phyloP scores from a whole-genome alignment of 2,113 vertebrate species.

The Aix galericulata region DNA sequence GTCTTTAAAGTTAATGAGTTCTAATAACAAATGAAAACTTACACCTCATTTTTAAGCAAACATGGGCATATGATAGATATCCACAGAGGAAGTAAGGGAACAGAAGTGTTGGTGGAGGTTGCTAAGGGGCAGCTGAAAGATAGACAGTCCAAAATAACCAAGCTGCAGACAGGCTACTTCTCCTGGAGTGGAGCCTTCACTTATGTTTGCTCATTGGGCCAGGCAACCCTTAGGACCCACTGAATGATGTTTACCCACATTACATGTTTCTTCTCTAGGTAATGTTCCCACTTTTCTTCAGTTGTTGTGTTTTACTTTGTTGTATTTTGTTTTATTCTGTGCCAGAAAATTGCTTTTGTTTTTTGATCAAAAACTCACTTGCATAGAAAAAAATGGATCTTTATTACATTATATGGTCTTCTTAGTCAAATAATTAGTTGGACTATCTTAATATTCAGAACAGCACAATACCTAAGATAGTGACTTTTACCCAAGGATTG shows the following conservation, averaged over 20 bases:
- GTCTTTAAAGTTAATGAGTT: background rate
- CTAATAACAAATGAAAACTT: background rate
- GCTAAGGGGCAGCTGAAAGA: background rate
- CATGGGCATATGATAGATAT: background rate
- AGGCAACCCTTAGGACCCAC: background rate
- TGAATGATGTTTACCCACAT: accelerated
- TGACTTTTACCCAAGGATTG: background rate
- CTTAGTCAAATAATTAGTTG: background rate
- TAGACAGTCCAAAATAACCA: background rate
- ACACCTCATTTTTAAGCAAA: background rate
- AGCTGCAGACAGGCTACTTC: background rate
- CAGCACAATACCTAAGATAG: background rate
- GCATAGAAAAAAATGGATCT: background rate
- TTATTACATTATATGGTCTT: background rate
- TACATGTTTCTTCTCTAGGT: background rate
- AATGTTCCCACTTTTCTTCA: background rate
- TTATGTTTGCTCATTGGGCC: background rate
- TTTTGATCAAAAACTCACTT: background rate
- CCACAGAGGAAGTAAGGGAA: background rate
- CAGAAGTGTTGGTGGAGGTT: background rate
- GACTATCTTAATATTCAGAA: background rate
- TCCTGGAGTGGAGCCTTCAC: background rate
- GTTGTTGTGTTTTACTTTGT: background rate
- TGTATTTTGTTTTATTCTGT: background rate
- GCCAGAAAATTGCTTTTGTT: background rate